A percentile compares a stretch with the other conserved stretches of the same genome.
phyloP scores from a whole-genome alignment of 2,888 invertebrate species.

The Ephialtes manifestator region DNA sequence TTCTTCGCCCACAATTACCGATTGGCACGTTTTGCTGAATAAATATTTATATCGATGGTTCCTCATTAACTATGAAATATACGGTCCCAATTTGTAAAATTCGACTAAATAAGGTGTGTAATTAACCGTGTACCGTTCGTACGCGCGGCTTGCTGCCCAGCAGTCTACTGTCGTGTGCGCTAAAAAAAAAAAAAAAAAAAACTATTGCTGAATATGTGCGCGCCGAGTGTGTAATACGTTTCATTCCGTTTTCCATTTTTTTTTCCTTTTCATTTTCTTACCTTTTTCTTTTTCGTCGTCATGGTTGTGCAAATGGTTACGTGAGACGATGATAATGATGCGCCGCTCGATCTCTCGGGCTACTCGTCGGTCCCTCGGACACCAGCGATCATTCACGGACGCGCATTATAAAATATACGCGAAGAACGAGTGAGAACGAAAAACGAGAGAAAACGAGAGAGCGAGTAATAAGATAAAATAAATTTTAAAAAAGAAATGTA shows the following conservation, averaged over 20 bases:
- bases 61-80: constrained; percentile 83
- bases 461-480: constrained; percentile 14
- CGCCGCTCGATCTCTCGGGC: constrained; percentile 58
- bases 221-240: constrained; percentile 59
- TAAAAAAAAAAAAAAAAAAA: constrained; percentile 59
- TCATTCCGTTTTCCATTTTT: constrained; percentile 31
- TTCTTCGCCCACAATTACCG: constrained; percentile 74
- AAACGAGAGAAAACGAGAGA: constrained; percentile 30
- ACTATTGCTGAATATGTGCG: constrained; percentile 64
- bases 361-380: constrained; percentile 36
- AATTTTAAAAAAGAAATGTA: constrained; percentile 46
- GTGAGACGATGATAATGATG: constrained; percentile 56
- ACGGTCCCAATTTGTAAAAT: constrained; percentile 82
- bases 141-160: constrained; percentile 80
- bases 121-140: constrained; percentile 69
- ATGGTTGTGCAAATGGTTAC: constrained; percentile 53
- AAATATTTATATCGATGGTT: constrained; percentile 84
- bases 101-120: constrained; percentile 80
- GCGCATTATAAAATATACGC: constrained; percentile 26
- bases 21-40: constrained; percentile 83
- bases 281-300: constrained; percentile 34
- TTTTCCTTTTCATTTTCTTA: constrained; percentile 34
- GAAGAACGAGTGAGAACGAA: constrained; percentile 42
- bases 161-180: constrained; percentile 79
- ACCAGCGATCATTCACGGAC: constrained; percentile 7